Conservation (phyloP, 2,888 invertebrate genomes). For the Sarcophaga carnaria region DNA sequence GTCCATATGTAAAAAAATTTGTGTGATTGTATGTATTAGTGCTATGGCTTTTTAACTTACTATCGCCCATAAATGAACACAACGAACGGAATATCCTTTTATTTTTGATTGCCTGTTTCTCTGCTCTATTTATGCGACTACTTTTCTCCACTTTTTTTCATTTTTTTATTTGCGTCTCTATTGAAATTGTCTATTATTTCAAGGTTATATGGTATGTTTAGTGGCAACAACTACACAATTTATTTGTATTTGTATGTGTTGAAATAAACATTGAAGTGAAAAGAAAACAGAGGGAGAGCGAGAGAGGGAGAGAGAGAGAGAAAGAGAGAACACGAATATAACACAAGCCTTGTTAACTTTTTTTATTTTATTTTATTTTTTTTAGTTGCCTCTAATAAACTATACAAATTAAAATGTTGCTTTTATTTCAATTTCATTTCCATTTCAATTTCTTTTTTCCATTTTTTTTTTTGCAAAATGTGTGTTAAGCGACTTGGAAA, state of each 20-base stretch:
- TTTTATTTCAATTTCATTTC: not conserved
- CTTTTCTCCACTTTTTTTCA: not conserved
- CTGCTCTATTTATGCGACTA: not conserved
- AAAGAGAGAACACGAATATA: too few relatives aligned
- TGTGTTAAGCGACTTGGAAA: not conserved
- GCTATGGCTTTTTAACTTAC: not conserved
- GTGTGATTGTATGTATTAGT: not conserved
- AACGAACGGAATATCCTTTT: not conserved
- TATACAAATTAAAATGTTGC: constrained; percentile 39
- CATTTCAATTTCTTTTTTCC: not conserved
- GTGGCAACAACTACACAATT: not conserved
- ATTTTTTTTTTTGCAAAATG: not conserved
- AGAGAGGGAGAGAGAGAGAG: too few relatives aligned
- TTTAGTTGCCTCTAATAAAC: constrained; percentile 40
- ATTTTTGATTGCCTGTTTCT: not conserved
- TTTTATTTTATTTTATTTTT: not conserved
- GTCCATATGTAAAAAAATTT: too few relatives aligned
- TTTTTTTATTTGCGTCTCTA: not conserved
- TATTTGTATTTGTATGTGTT: not conserved
- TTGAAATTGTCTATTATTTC: not conserved
- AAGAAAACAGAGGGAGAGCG: not conserved
- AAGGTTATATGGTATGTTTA: not conserved
- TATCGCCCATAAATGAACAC: not conserved
- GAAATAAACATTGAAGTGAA: not conserved
- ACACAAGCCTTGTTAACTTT: too few relatives aligned